Evolutionary conservation across 2,888 invertebrate species (phyloP).

Genomic region (Maniola hyperantus): DNA sequence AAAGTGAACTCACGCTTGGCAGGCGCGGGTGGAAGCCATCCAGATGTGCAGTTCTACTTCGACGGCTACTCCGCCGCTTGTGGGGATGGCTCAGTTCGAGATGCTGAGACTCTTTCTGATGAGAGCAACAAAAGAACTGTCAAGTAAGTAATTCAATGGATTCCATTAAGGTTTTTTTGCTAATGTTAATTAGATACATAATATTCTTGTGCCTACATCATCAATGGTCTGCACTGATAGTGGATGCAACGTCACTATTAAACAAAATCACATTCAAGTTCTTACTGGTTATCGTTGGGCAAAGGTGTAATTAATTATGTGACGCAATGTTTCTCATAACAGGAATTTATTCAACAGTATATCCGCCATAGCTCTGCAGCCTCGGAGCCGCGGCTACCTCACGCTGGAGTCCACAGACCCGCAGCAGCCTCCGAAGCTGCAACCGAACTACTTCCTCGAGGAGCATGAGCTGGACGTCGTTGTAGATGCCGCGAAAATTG

Average conservation of each 20-base stretch:
- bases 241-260: too few species aligned
- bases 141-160: too few species aligned
- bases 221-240: too few species aligned
- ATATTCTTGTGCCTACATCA: too few species aligned
- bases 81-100: constrained; percentile 73
- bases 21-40: constrained; percentile 81
- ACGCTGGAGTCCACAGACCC: constrained; percentile 87
- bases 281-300: too few species aligned
- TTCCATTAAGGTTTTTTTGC: too few species aligned
- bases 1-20: constrained; percentile 84
- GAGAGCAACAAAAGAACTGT: constrained; percentile 57
- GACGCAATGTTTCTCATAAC: too few species aligned
- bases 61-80: constrained; percentile 85
- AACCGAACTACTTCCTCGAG: constrained; percentile 89
- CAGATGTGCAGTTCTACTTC: constrained; percentile 87
- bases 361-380: constrained; percentile 85
- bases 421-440: constrained; percentile 86
- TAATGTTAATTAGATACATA: too few species aligned
- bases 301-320: too few species aligned
- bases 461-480: constrained; percentile 85
- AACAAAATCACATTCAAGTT: too few species aligned
- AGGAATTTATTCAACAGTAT: constrained; percentile 57
- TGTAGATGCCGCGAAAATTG: constrained; percentile 84
- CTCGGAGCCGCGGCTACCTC: constrained; percentile 85
- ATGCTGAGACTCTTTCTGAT: constrained; percentile 54